These are phyloP conservation scores for Scytalopus superciliaris DNA, from an alignment of 2,113 vertebrate species.

Conservation along the genomic window DNA sequence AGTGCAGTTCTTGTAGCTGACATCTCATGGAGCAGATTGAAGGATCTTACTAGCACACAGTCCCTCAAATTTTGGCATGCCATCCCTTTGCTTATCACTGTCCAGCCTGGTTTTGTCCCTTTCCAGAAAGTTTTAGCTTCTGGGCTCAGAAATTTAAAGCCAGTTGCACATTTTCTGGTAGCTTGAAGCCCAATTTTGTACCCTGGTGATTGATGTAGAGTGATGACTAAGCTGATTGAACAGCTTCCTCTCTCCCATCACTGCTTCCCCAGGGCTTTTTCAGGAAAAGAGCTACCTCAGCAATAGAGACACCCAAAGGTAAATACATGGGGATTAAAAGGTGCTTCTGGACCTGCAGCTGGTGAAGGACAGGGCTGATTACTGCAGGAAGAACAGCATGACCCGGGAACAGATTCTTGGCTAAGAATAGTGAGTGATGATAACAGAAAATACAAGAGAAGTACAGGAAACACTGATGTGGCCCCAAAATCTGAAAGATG, in stretches of 20 bases:
- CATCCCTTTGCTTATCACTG: not conserved
- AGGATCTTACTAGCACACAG: too few relatives aligned
- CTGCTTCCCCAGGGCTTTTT: not conserved
- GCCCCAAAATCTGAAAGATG: not conserved
- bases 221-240: not conserved
- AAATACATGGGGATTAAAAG: not conserved
- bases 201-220: fast-evolving
- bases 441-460: not conserved
- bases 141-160: not conserved
- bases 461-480: not conserved
- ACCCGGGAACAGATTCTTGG: not conserved
- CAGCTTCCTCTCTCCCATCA: not conserved
- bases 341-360: not conserved
- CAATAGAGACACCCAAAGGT: not conserved
- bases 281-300: not conserved
- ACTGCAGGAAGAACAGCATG: fast-evolving
- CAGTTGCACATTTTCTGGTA: not conserved
- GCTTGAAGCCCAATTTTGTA: not conserved
- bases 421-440: not conserved
- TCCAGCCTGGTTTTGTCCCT: not conserved
- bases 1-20: too few relatives aligned
- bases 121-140: not conserved
- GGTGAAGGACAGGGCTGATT: not conserved
- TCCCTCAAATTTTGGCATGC: not conserved
- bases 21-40: too few relatives aligned